phyloP scores from a whole-genome alignment of 2,797 vertebrate species.

The Hydrophis major region DNA sequence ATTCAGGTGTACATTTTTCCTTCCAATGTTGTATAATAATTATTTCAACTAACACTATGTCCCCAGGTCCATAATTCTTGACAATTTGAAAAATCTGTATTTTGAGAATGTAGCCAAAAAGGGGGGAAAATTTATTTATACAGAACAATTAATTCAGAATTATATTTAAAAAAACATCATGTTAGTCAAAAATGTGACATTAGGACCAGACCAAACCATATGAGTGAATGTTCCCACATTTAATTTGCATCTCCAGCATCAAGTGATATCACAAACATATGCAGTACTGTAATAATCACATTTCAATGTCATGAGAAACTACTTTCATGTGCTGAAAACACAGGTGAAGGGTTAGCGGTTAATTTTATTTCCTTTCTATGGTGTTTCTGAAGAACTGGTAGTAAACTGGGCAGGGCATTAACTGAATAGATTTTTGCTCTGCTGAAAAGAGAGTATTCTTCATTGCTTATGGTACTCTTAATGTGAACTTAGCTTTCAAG shows the following conservation, averaged over 20 bases:
- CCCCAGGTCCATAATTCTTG: neutral
- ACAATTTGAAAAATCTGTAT: neutral
- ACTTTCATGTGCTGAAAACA: neutral
- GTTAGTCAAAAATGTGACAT: neutral
- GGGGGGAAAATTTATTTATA: neutral
- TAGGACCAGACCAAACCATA: neutral
- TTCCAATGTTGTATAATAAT: neutral
- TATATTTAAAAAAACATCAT: neutral
- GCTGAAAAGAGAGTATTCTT: neutral
- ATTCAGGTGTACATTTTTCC: neutral
- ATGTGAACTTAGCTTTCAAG: neutral
- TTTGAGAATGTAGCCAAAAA: neutral
- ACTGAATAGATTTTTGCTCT: neutral
- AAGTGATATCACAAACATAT: neutral
- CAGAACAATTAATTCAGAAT: neutral
- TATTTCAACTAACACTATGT: neutral
- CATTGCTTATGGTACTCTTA: neutral
- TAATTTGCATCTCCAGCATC: neutral
- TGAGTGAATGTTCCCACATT: neutral
- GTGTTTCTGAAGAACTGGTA: neutral
- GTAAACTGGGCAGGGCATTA: neutral
- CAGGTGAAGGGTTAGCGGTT: neutral
- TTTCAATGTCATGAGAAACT: neutral
- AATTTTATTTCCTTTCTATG: neutral
- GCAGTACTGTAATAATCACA: neutral